Evolutionary conservation across 2,797 vertebrate genomes (phyloP).

Genomic region (Syngnathus rostellatus): DNA sequence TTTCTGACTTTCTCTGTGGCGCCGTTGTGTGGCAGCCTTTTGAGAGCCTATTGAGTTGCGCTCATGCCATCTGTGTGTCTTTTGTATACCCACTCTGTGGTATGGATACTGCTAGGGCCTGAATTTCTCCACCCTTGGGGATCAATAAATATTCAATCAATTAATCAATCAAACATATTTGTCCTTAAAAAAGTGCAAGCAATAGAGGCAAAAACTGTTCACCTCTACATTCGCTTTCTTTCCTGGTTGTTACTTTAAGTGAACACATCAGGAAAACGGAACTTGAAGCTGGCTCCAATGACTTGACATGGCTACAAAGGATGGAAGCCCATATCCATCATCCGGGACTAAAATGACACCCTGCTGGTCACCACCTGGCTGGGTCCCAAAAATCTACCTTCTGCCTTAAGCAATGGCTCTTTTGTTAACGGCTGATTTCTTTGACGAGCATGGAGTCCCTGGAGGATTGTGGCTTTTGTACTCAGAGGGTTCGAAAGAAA

Average conservation of each 20-base stretch:
- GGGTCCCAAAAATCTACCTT: conserved; percentile 41
- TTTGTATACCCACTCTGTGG: no score
- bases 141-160: no score
- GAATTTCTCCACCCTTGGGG: no score
- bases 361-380: conserved; percentile 66
- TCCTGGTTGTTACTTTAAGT: background rate
- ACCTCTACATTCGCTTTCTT: background rate
- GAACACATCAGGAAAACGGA: background rate
- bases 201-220: background rate
- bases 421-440: conserved; percentile 72
- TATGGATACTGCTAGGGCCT: no score
- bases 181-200: background rate
- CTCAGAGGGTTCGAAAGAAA: conserved; percentile 26
- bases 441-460: conserved; percentile 37
- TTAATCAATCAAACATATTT: background rate
- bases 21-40: no score
- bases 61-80: no score
- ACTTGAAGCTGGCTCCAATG: background rate
- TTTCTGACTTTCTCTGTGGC: no score
- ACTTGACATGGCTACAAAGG: conserved; percentile 3
- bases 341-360: conserved; percentile 39
- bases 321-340: conserved; percentile 31
- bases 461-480: conserved; percentile 32
- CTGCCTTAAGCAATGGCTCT: conserved; percentile 40
- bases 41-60: no score